A percentile compares a stretch with the other conserved stretches of the same genome.
Conservation (phyloP, 2,797 vertebrate species). For the Onychomys torridus region DNA sequence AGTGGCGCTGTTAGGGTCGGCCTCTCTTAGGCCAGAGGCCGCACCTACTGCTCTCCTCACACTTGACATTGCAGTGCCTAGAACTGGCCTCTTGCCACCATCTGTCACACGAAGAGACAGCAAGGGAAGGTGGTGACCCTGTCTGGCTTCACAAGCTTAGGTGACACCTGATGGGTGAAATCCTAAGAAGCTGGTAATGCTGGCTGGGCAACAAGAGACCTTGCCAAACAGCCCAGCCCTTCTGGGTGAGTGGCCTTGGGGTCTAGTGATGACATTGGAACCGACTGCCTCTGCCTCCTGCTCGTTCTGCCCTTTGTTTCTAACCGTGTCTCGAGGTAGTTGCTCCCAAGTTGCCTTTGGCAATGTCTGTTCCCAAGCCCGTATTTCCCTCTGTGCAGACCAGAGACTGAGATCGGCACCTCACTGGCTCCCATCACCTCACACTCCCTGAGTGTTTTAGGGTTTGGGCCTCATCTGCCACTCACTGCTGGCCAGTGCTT, state of each 20-base stretch:
- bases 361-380: background rate
- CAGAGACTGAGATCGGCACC: background rate
- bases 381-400: background rate
- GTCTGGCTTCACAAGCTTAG: background rate
- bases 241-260: background rate
- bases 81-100: background rate
- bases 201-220: background rate
- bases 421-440: background rate
- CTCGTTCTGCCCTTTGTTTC: background rate
- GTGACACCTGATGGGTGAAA: background rate
- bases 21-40: background rate
- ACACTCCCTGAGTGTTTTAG: background rate
- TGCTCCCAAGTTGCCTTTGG: background rate
- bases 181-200: too few species aligned
- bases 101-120: background rate
- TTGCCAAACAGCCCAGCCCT: background rate
- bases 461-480: background rate
- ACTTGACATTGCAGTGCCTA: rapidly evolving
- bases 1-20: rapidly evolving
- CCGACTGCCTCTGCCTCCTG: rapidly evolving
- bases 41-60: rapidly evolving
- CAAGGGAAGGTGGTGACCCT: background rate
- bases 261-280: rapidly evolving
- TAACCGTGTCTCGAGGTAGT: background rate
- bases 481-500: background rate